These are phyloP conservation scores for Patella ulyssiponensis DNA, from an alignment of 2,888 invertebrate genomes.

Conservation along the genomic window DNA sequence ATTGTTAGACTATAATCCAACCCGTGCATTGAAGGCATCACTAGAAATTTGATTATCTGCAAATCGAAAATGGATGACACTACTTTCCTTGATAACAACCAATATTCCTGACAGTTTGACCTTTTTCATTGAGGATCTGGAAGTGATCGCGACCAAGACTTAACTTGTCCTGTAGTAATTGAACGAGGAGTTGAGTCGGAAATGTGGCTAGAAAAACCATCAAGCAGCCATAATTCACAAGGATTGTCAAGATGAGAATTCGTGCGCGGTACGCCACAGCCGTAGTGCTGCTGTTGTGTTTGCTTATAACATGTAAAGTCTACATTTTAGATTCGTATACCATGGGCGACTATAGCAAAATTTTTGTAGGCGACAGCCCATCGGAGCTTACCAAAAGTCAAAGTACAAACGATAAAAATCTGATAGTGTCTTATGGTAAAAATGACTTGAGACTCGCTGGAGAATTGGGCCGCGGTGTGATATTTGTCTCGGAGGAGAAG, in stretches of 20 bases:
- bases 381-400: not conserved
- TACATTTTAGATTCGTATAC: not conserved
- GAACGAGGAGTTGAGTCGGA: too few relatives aligned
- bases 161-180: too few relatives aligned
- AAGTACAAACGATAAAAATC: not conserved
- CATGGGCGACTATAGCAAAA: not conserved
- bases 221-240: too few relatives aligned
- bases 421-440: conserved; percentile 19
- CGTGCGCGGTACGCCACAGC: not conserved
- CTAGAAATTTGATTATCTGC: too few relatives aligned
- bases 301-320: not conserved
- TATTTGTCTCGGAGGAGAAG: conserved; percentile 30
- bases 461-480: conserved; percentile 34
- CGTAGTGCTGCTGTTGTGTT: not conserved
- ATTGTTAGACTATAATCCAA: too few relatives aligned
- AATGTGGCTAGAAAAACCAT: too few relatives aligned
- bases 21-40: too few relatives aligned
- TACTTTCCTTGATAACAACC: too few relatives aligned
- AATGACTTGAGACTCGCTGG: conserved; percentile 29
- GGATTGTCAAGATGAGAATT: not conserved
- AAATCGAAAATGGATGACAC: too few relatives aligned
- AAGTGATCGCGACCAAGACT: too few relatives aligned
- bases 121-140: too few relatives aligned
- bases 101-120: too few relatives aligned
- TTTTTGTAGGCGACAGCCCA: not conserved